Base-by-base conservation (phyloP, 2,113 vertebrate genomes). In the Campylorhamphus procurvoides region DNA sequence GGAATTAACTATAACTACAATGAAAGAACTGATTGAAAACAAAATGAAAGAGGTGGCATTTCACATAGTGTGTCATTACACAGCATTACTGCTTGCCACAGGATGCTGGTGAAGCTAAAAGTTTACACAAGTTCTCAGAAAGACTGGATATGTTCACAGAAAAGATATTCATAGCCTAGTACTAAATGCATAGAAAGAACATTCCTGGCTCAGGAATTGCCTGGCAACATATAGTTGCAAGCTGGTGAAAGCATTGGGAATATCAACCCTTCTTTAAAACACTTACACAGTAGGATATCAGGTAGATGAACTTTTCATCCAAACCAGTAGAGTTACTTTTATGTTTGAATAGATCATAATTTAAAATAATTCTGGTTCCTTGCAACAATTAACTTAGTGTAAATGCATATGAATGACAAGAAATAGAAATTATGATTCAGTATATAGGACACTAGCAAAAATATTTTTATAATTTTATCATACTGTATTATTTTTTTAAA, bases 101-200 rank as follows among this genome's bases (percentile, higher is more conserved):
- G 39, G 50, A 55, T 42, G 25, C 52, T 71, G 76, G 22, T 24
- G 35, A 71, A 80, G n/a, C 55, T 69, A 27, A 89, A 84, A 84
- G 15, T 77, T 84, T 53, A 53, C 77, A 77, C 6, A 31, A 55
- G 33, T 50, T 73, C 80, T 66, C 1, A 0, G 64, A 73, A 84
- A 89, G 84, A 81, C 64, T 0, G 0, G 68, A 74, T 28, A 35
- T 10, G 46, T 58, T 74, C 3, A 1, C 0, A 0, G 52, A 77
- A 86, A 71, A 86, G 20, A 46, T 8, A 84, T 46, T 77, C 28
- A 55, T 12, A 24, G 63, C 24, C 52, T 82, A 31, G 46, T 67
- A 72, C 47, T 74, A 50, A 81, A 84, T 8, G 69, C 12, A 39
- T 3, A 58, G 66, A 67, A 89, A 64, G 44, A 74, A 74, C 67